These are phyloP conservation scores for Phaethornis superciliosus DNA, from an alignment of 2,113 vertebrate genomes.

Conservation along the genomic window DNA sequence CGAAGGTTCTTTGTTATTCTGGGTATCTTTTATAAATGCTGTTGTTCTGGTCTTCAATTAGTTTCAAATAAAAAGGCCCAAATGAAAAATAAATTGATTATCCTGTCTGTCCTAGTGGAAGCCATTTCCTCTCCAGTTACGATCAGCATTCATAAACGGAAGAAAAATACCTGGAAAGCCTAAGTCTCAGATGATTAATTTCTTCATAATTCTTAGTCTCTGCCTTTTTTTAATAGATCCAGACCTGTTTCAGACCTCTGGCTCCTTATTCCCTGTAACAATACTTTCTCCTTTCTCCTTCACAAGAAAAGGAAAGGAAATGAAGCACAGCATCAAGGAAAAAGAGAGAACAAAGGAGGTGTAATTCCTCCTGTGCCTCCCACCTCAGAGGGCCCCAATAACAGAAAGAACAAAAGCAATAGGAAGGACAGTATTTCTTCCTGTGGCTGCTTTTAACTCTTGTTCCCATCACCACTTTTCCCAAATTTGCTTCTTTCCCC, in stretches of 20 bases:
- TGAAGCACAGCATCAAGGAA: neutral
- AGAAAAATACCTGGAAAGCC: constrained; percentile 1
- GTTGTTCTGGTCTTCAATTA: neutral
- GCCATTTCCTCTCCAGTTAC: neutral
- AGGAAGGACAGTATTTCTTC: constrained; percentile 10
- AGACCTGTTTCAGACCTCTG: neutral
- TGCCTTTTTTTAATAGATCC: neutral
- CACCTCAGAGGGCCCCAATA: neutral
- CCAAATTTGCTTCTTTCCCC: neutral
- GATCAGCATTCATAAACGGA: neutral
- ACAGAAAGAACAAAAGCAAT: neutral
- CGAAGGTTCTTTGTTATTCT: constrained; percentile 28
- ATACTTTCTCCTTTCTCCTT: constrained; percentile 1
- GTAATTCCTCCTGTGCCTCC: neutral
- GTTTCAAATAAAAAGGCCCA: constrained; percentile 63
- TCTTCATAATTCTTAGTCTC: neutral
- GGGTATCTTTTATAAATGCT: constrained; percentile 54
- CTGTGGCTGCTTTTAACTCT: neutral
- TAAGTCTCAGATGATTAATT: neutral
- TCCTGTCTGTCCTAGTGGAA: constrained; percentile 28
- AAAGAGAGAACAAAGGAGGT: neutral
- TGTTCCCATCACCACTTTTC: neutral
- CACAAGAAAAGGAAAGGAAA: constrained; percentile 11
- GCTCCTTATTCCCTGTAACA: neutral
- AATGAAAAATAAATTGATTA: constrained; percentile 21